phyloP scores from a whole-genome alignment of 2,797 vertebrate species.

The Tokudaia tokunoshimensis region DNA sequence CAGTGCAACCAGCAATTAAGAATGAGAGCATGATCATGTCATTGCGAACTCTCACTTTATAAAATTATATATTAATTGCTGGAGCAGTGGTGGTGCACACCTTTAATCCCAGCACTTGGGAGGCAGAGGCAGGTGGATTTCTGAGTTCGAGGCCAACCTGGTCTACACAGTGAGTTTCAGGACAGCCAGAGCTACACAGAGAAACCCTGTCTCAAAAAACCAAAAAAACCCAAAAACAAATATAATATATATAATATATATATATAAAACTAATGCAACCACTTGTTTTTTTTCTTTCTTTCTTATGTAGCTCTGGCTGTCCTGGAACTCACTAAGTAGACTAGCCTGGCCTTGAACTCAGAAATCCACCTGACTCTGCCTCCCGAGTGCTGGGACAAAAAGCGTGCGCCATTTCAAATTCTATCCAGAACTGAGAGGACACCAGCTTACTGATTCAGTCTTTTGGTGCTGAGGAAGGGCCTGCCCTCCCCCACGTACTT shows the following conservation, averaged over 20 bases:
- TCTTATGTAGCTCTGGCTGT: neutral
- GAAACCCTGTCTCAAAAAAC: too few relatives aligned
- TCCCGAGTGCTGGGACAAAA: neutral
- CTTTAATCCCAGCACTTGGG: too few relatives aligned
- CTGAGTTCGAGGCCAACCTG: too few relatives aligned
- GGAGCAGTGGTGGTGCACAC: too few relatives aligned
- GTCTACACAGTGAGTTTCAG: too few relatives aligned
- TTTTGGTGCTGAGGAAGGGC: neutral
- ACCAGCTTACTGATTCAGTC: neutral
- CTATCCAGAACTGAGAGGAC: neutral
- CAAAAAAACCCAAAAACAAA: too few relatives aligned
- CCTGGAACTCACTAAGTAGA: neutral
- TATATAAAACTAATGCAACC: neutral
- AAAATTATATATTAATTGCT: neutral
- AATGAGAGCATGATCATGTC: neutral
- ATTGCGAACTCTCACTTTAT: constrained; percentile 44
- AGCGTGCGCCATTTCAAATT: neutral
- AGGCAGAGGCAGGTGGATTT: too few relatives aligned
- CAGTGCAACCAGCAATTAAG: neutral
- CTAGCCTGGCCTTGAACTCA: neutral
- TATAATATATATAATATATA: too few relatives aligned
- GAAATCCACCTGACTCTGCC: neutral
- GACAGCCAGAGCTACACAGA: too few relatives aligned
- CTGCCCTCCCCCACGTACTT: neutral
- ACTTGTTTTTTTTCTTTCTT: neutral